phyloP scores from a whole-genome alignment of 2,888 invertebrate species.

The Ligdia adustata region DNA sequence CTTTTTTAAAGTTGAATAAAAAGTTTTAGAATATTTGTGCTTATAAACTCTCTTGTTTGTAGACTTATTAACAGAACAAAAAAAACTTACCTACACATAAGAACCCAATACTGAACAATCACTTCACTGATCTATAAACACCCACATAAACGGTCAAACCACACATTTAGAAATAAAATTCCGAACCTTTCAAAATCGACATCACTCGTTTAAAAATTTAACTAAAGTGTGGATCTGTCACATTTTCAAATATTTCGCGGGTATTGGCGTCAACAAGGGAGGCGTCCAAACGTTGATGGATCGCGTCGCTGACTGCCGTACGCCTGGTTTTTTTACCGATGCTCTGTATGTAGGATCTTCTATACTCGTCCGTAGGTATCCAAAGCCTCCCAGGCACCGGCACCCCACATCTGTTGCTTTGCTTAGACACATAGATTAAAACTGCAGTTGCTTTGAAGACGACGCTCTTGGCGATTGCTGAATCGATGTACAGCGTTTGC shows the following conservation, averaged over 20 bases:
- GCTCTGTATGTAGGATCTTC: constrained; percentile 1
- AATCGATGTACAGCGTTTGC: constrained; percentile 4
- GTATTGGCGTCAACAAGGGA: constrained; percentile 24
- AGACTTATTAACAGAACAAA: constrained; percentile 1
- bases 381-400: constrained; percentile 24
- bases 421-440: constrained; percentile 40
- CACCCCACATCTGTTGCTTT: constrained; percentile 52
- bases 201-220: constrained; percentile 16
- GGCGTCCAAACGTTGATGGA: constrained; percentile 59
- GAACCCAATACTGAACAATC: constrained; percentile 15
- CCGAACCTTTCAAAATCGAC: constrained; percentile 2
- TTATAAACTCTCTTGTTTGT: too few relatives aligned
- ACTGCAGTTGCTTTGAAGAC: constrained; percentile 32
- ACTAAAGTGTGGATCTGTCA: constrained; percentile 13
- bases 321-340: constrained; percentile 38
- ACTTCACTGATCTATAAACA: constrained; percentile 4
- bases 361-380: constrained; percentile 1
- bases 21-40: too few relatives aligned
- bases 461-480: constrained; percentile 20
- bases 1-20: too few relatives aligned
- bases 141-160: not conserved
- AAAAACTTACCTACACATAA: constrained; percentile 17
- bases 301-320: constrained; percentile 61
- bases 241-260: constrained; percentile 50
- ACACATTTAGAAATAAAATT: constrained; percentile 3